phyloP scores from a whole-genome alignment of 2,888 invertebrate species.

The Tenthredo amoena region DNA sequence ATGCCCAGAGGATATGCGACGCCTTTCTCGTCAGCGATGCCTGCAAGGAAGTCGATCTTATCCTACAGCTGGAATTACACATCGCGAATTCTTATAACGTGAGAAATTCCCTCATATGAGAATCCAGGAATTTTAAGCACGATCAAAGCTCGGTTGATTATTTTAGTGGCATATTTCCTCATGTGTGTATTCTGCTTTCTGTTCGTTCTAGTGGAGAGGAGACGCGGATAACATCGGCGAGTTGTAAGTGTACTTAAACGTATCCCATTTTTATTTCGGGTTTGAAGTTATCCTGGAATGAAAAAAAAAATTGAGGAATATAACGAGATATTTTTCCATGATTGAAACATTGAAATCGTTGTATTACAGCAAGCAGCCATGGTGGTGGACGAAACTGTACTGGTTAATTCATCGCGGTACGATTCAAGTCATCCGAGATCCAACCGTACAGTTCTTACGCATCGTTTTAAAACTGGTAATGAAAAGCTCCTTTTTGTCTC shows the following conservation, averaged over 20 bases:
- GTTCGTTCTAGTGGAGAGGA: slow-evolving; percentile 59
- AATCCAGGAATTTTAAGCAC: not conserved
- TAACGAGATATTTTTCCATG: not conserved
- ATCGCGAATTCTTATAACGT: slow-evolving; percentile 82
- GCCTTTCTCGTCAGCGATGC: slow-evolving; percentile 89
- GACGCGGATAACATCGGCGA: slow-evolving; percentile 55
- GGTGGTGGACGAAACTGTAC: slow-evolving; percentile 86
- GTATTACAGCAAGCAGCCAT: slow-evolving; percentile 80
- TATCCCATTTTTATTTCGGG: not conserved
- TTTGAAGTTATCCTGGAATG: not conserved
- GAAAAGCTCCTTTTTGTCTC: not conserved
- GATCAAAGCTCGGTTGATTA: not conserved
- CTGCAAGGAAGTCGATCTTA: slow-evolving; percentile 87
- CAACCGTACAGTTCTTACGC: slow-evolving; percentile 87
- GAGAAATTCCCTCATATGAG: slow-evolving; percentile 56
- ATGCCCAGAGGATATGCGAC: slow-evolving; percentile 88
- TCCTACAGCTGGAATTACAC: slow-evolving; percentile 87
- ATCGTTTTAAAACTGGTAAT: slow-evolving; percentile 91
- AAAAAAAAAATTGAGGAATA: not conserved
- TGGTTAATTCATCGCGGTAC: slow-evolving; percentile 89
- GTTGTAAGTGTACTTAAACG: slow-evolving; percentile 61
- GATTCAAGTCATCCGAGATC: slow-evolving; percentile 88
- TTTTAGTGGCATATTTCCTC: not conserved
- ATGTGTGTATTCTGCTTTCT: not conserved
- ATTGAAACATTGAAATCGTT: not conserved